Base-by-base conservation (phyloP, 2,888 invertebrate species). In the Drosophila affinis region DNA sequence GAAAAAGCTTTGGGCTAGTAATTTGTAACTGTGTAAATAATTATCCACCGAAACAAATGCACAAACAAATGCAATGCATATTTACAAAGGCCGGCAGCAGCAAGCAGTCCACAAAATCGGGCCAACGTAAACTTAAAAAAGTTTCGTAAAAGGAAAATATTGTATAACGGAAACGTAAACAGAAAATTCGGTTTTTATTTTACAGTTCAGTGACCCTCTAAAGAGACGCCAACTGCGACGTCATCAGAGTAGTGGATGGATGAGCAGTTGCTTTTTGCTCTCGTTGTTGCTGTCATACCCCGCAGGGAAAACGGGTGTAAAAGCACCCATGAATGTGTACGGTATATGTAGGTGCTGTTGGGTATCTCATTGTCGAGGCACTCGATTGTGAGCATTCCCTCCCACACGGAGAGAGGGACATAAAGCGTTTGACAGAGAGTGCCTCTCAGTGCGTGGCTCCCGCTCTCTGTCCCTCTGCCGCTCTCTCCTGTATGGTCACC, bases 141-240 rank as follows among this genome's bases (percentile, higher is more conserved):
- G 45, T 54, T 68, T 70, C 53, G 21, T n/a, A 46, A 46, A 48
- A 48, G 44, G 49, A 62, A 56, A 49, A 44, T 44, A 52, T 29
- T 39, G 32, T 27, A 46, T 24, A 65, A 53, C 34, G 49, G 59
- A 72, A 80, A 78, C 62, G 77, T 74, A 71, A 83, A 83, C 86
- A 82, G 17, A 76, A 80, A 80, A 74, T 54, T 65, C 65, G 21
- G 54, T 68, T 67, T 71, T 57, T 71, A 58, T 65, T 73, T 72
- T 74, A 68, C 73, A 79, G 83, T 76, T 87, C 81, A 84, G 64
- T 79, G 87, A 87, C 76, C 83, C 72, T 59, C 72, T 64, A 34
- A 34, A 34, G 12, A 34, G 12, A 4, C 12, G 32, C 12, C 12
- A 12, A 34, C 34, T 34, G 12, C 34, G 34, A 34, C 80, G 77